Conservation (phyloP, 2,797 vertebrate species). For the Dendrocincla fuliginosa region DNA sequence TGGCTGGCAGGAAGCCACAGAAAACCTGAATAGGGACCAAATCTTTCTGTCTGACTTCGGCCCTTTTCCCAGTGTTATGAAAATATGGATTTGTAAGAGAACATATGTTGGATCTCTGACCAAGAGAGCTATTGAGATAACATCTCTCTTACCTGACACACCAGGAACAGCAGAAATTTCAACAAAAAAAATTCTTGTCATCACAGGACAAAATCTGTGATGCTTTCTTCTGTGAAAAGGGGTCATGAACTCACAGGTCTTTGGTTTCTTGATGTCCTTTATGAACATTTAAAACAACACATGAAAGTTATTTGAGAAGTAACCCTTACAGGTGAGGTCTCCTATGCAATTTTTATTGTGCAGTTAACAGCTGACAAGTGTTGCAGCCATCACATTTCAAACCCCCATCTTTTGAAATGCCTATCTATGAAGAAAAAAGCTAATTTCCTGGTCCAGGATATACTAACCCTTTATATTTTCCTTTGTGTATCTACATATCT, state of each 20-base stretch:
- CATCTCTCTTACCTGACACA: not conserved
- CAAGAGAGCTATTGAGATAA: not conserved
- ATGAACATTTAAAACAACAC: not conserved
- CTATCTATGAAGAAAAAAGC: not conserved
- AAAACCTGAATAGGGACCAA: not conserved
- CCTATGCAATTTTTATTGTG: conserved; percentile 7
- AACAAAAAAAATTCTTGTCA: not conserved
- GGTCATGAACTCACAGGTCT: not conserved
- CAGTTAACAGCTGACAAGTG: not conserved
- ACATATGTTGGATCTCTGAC: not conserved
- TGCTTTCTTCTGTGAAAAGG: not conserved
- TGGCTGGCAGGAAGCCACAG: accelerated
- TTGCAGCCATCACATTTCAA: conserved; percentile 5
- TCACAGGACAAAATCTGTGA: not conserved
- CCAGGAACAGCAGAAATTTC: not conserved
- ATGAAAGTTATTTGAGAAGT: not conserved
- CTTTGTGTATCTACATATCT: not conserved
- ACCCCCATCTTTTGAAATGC: not conserved
- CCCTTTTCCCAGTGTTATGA: not conserved
- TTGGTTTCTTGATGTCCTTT: not conserved
- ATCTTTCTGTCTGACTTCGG: not conserved
- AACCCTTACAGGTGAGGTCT: not conserved
- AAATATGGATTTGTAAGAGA: not conserved
- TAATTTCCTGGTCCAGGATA: not conserved
- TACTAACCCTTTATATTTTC: not conserved